These are phyloP conservation scores for Megaustenia siamemsis DNA, from an alignment of 2,888 invertebrate species.

Conservation along the genomic window DNA sequence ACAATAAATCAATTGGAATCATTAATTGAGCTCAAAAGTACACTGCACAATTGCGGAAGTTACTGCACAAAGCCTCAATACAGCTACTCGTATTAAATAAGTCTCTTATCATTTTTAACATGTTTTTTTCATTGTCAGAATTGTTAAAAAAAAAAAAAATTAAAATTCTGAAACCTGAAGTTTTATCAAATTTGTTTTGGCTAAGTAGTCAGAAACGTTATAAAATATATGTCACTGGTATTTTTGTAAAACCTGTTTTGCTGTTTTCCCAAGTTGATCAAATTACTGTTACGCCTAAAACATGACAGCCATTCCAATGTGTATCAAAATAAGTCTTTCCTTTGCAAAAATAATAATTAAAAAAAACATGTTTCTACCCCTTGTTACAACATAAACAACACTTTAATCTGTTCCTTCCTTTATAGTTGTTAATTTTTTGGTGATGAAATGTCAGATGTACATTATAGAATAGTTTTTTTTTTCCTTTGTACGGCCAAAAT, in stretches of 20 bases:
- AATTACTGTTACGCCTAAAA: slow-evolving; percentile 29
- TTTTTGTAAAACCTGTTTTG: slow-evolving; percentile 14
- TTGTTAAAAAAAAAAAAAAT: no score
- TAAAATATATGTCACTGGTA: background rate
- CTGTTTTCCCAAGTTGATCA: slow-evolving; percentile 2
- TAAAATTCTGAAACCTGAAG: background rate
- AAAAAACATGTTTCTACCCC: background rate
- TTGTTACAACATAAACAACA: background rate
- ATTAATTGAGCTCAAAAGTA: no score
- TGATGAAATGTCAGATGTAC: no score
- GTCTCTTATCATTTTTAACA: no score
- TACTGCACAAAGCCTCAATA: no score
- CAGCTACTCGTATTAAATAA: no score
- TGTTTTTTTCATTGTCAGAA: no score
- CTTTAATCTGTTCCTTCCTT: background rate
- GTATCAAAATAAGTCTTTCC: slow-evolving; percentile 35
- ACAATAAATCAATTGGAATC: no score
- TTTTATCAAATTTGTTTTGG: background rate
- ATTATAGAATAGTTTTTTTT: no score
- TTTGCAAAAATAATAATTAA: background rate
- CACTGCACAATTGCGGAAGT: no score
- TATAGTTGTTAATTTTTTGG: no score
- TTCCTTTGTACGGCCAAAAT: background rate
- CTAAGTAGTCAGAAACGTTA: background rate
- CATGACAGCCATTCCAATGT: slow-evolving; percentile 33